phyloP scores from a whole-genome alignment of 2,113 vertebrate species.

The Ammodytes dubius region DNA sequence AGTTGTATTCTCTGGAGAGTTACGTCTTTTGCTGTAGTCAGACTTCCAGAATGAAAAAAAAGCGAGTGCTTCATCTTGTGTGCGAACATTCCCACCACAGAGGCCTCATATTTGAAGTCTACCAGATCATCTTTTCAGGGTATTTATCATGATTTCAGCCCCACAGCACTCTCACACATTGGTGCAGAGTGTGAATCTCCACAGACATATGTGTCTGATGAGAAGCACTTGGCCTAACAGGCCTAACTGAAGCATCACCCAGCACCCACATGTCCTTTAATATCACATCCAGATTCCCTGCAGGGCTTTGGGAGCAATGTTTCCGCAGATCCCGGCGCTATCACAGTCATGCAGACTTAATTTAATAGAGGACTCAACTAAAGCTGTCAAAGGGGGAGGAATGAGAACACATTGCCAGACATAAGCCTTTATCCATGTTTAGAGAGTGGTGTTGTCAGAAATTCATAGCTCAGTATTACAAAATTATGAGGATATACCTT shows the following conservation, averaged over 20 bases:
- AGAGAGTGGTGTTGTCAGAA: constrained; percentile 13
- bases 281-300: constrained; percentile 40
- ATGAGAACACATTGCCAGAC: background rate
- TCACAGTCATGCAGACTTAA: constrained; percentile 12
- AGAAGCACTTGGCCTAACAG: constrained; percentile 51
- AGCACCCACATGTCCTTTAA: constrained; percentile 32
- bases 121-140: constrained; percentile 41
- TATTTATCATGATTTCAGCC: constrained; percentile 44
- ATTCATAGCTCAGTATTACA: constrained; percentile 12
- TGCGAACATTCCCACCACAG: constrained; percentile 33
- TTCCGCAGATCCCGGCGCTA: constrained; percentile 24
- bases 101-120: constrained; percentile 22
- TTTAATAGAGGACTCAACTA: constrained; percentile 35
- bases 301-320: constrained; percentile 27
- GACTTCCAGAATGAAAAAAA: constrained; percentile 13
- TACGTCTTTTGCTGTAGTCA: constrained; percentile 9
- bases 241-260: constrained; percentile 37
- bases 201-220: constrained; percentile 60
- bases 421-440: constrained; percentile 9
- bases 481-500: background rate
- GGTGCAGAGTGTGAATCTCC: constrained; percentile 59
- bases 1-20: constrained; percentile 47
- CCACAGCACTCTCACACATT: constrained; percentile 39
- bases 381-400: background rate
- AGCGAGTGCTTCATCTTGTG: constrained; percentile 14